Conservation (phyloP, 2,113 vertebrate species). For the Barnardius zonarius region DNA sequence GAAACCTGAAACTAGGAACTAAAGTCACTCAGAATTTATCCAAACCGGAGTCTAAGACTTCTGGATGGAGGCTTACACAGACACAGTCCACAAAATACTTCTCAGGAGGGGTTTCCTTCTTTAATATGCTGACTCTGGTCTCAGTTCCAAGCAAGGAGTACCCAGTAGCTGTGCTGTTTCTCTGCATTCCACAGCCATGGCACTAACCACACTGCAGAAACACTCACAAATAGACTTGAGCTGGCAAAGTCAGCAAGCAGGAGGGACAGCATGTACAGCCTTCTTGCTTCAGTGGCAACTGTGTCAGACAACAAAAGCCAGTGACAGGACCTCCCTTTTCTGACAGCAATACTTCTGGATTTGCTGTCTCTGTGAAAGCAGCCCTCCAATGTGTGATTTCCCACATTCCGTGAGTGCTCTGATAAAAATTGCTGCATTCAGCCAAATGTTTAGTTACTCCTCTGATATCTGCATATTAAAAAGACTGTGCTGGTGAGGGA, state of each 20-base stretch:
- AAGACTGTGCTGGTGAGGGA: background rate
- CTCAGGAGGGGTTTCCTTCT: background rate
- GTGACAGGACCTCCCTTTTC: background rate
- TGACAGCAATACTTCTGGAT: background rate
- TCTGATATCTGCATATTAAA: background rate
- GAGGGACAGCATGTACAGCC: fast-evolving
- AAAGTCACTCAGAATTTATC: background rate
- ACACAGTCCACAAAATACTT: background rate
- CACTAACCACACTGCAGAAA: background rate
- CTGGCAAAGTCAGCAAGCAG: background rate
- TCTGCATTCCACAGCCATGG: background rate
- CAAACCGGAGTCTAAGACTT: background rate
- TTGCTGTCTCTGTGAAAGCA: background rate
- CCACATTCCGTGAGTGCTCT: background rate
- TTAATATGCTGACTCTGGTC: background rate
- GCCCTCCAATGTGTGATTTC: background rate
- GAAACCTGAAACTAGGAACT: background rate
- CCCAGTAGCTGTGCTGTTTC: background rate
- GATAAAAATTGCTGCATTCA: background rate
- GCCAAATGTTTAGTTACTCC: background rate
- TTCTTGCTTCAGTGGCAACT: fast-evolving
- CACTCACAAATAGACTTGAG: background rate
- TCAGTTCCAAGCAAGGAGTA: background rate
- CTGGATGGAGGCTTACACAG: background rate
- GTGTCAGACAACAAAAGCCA: background rate